Evolutionary conservation across 2,113 vertebrate species (phyloP).

Genomic region (Amblyornis subalaris): DNA sequence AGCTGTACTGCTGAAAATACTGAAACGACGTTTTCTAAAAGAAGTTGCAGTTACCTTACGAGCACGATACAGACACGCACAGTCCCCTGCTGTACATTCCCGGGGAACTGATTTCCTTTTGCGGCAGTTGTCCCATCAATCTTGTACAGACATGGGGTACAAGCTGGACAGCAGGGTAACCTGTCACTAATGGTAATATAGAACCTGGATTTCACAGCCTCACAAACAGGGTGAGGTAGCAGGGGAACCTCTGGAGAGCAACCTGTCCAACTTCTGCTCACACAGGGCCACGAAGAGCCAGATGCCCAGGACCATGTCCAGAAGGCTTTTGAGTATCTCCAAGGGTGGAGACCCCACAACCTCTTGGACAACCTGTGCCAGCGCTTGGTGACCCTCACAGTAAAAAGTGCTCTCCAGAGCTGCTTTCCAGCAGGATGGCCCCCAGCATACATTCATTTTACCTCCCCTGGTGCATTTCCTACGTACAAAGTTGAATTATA

Average conservation of each 20-base stretch:
- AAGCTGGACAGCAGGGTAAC: not conserved
- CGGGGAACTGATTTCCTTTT: not conserved
- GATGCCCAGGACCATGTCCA: not conserved
- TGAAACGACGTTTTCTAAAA: not conserved
- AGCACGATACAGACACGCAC: not conserved
- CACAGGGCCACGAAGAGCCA: not conserved
- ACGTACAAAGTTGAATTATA: not conserved
- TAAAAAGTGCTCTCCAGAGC: not conserved
- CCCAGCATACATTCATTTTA: not conserved
- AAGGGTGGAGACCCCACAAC: not conserved
- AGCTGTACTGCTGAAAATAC: not conserved
- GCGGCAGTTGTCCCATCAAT: not conserved
- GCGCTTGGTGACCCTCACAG: not conserved
- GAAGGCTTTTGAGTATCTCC: not conserved
- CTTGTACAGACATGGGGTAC: not conserved
- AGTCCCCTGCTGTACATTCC: not conserved
- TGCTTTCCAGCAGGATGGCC: not conserved
- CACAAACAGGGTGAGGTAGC: not conserved
- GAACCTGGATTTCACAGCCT: not conserved
- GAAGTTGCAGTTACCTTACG: not conserved
- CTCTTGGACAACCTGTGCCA: not conserved
- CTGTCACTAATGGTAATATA: not conserved
- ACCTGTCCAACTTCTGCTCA: not conserved
- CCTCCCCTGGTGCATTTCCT: not conserved
- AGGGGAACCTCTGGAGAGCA: not conserved